Base-by-base conservation (phyloP, 2,113 vertebrate species). In the Dunckerocampus dactyliophorus region DNA sequence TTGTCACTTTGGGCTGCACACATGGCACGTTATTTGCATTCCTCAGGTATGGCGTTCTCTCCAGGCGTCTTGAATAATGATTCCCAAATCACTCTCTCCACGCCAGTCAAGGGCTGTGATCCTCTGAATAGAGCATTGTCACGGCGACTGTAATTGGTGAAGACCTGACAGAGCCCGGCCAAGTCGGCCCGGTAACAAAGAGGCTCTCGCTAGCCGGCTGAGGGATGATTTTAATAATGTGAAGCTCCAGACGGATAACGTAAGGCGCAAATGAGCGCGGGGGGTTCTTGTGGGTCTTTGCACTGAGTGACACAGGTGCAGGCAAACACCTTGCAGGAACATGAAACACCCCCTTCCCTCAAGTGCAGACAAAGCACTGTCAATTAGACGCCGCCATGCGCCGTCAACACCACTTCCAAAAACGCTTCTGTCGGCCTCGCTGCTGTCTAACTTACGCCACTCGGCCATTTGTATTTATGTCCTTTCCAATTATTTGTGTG, bases 171-270 rank as follows among this genome's bases (percentile, higher is more conserved):
- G 93, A 94, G 93, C 93, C 88, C 91, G 93, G 92, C 92, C 93
- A 91, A 93, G 92, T 91, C 93, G 92, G 94, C 93, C 90, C 88
- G 92, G 94, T 95, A 97, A 98, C 94, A 98, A 97, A 98, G 94
- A 94, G 90, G 89, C 91, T 91, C 92, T 93, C 92, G 92, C 92
- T 92, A 90, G 93, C 93, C 91, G 92, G 91, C 94, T 93, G 96
- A 96, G 94, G 95, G 93, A 94, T 93, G 92, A 98, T 98, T 96
- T 98, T 98, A 95, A 97, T 97, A 98, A 99, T 96, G 94, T 90
- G 92, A 91, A 91, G 93, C 89, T 43, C 87, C 90, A 93, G 91
- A 92, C 85, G 89, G 90, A 87, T 92, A 90, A 87, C 89, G 92
- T 91, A 91, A 94, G 92, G 91, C 83, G 84, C 92, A 99, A 99